Evolutionary conservation across 2,113 vertebrate species (phyloP), one percentile per base, ranked within the genome.

Genomic region (Psittacula cyanocephala): DNA sequence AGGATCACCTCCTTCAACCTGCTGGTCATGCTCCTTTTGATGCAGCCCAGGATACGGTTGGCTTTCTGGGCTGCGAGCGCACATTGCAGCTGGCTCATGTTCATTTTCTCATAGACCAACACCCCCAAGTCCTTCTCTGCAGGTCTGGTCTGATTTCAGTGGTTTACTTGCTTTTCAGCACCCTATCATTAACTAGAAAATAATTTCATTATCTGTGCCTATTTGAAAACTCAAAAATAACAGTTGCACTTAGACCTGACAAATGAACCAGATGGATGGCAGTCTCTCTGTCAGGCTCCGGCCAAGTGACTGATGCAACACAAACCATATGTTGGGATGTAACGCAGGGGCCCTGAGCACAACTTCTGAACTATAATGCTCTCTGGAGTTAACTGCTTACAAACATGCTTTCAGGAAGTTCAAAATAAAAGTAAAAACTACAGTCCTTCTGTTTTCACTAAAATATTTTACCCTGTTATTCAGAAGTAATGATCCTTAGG

Each of bases 261-360:
- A 9, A 74, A 92, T 2, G 28, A 88, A 53, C 23, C 62, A 72
- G 88, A 65, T 2, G 13, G 82, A 52, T 13, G 23, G 39, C 63
- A 89, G 57, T 28, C 37, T 59, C 63, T 91, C 55, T 6, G 7
- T 18, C 31, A 72, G 37, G 62, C 46, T 82, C 64, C 1, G 2
- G 41, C 31, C 2, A 0, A 70, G 47, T 4, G n/a, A 89, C 55
- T 1, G 0, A 35, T 0, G 6, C 20, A 13, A 16, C 5, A 5
- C 2, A 24, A 85, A 39, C 17, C 33, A 47, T 11, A 3, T 0
- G 6, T 17, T 5, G 10, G 14, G 59, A 78, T 43, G n/a, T 2
- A 1, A 75, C 53, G 19, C 0, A 0, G 25, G 41, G 50, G 25
- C 43, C 35, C 70, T 53, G 8, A 90, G 39, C 35, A 59, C 37